phyloP scores from a whole-genome alignment of 2,888 invertebrate genomes.

The Netelia virgata region DNA sequence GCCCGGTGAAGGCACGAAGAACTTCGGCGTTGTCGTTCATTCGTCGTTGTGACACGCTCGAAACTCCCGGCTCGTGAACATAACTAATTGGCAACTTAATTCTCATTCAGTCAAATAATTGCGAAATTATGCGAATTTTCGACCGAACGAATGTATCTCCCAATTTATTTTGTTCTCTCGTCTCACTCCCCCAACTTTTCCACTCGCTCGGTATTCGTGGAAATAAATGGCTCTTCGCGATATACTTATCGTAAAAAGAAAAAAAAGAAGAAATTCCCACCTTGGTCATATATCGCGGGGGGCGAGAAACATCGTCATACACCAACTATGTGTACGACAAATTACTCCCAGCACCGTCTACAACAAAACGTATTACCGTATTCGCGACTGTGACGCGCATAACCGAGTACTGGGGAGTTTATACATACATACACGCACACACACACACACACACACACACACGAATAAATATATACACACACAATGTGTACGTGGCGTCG shows the following conservation, averaged over 20 bases:
- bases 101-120: background rate
- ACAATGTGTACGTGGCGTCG: background rate
- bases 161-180: background rate
- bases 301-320: background rate
- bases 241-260: background rate
- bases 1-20: conserved; percentile 26
- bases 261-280: background rate
- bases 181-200: background rate
- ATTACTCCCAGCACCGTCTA: background rate
- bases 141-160: background rate
- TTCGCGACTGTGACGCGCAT: background rate
- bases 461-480: conserved; percentile 11
- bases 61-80: background rate
- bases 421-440: background rate
- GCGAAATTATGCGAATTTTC: background rate
- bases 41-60: conserved; percentile 8
- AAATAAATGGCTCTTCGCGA: background rate
- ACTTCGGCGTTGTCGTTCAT: conserved; percentile 27
- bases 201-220: background rate
- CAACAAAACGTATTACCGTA: conserved; percentile 6
- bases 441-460: background rate
- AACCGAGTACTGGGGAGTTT: background rate
- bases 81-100: conserved; percentile 9
- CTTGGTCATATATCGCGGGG: background rate
- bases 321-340: background rate